Evolutionary conservation across 2,888 invertebrate genomes (phyloP).

Genomic region (Nemurella pictetii): DNA sequence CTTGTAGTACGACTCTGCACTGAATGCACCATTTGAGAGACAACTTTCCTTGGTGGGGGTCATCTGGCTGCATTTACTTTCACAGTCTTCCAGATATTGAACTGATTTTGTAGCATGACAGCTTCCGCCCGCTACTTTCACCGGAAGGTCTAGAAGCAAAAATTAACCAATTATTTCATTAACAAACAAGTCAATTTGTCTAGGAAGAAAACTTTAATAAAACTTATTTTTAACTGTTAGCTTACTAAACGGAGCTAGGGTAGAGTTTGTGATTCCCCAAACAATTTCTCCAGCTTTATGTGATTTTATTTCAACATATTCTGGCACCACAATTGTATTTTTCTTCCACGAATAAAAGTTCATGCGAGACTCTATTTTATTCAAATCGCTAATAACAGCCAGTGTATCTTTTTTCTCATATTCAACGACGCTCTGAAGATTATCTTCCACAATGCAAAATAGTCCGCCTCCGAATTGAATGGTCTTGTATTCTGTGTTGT

Average conservation of each 20-base stretch:
- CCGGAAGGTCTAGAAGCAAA: conserved; percentile 37
- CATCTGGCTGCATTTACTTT: conserved; percentile 31
- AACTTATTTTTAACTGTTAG: neutral
- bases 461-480: conserved; percentile 55
- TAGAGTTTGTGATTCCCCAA: conserved; percentile 35
- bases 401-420: conserved; percentile 47
- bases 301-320: neutral
- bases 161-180: neutral
- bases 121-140: neutral
- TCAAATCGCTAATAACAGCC: conserved; percentile 32
- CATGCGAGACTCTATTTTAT: neutral
- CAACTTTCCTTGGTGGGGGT: conserved; percentile 35
- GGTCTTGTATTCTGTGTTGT: conserved; percentile 54
- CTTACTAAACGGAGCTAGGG: conserved; percentile 36
- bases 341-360: neutral
- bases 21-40: conserved; percentile 43
- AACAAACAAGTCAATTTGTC: neutral
- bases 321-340: neutral
- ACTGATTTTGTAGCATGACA: conserved; percentile 34
- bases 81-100: conserved; percentile 34
- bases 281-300: conserved; percentile 27
- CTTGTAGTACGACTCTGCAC: conserved; percentile 31
- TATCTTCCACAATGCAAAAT: conserved; percentile 63
- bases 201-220: neutral
- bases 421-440: conserved; percentile 55